phyloP scores from a whole-genome alignment of 64 coral and sea anemone species.

The Porites australiensis region DNA sequence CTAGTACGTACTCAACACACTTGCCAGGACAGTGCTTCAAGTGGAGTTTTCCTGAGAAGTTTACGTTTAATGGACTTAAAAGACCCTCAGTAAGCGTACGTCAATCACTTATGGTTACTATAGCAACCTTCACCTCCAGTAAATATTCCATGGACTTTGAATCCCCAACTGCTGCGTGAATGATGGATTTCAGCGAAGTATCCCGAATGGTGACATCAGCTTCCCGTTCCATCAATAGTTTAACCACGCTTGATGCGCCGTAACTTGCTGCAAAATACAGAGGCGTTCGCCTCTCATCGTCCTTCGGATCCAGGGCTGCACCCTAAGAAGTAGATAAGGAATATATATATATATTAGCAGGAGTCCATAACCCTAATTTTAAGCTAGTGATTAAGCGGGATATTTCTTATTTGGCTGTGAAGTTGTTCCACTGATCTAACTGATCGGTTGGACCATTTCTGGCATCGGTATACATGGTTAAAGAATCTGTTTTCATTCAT shows the following conservation, averaged over 20 bases:
- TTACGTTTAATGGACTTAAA: no score
- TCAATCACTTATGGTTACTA: background rate
- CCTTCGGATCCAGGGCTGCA: constrained; percentile 55
- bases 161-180: constrained; percentile 74
- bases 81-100: background rate
- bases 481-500: no score
- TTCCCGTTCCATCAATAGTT: constrained; percentile 61
- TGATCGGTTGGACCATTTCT: no score
- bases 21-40: no score
- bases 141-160: constrained; percentile 47
- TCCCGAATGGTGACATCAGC: constrained; percentile 76
- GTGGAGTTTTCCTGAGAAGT: no score
- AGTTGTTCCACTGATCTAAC: no score
- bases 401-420: no score
- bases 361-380: background rate
- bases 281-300: constrained; percentile 63
- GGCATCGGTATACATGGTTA: no score
- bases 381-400: background rate
- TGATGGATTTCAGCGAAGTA: constrained; percentile 12
- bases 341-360: no score
- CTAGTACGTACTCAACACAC: background rate
- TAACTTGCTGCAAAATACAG: constrained; percentile 62
- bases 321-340: background rate
- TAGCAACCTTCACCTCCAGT: constrained; percentile 49
- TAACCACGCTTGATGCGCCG: constrained; percentile 57